These are phyloP conservation scores for Neuroterus valhalla DNA, from an alignment of 1,140 invertebrate species.

Conservation along the genomic window DNA sequence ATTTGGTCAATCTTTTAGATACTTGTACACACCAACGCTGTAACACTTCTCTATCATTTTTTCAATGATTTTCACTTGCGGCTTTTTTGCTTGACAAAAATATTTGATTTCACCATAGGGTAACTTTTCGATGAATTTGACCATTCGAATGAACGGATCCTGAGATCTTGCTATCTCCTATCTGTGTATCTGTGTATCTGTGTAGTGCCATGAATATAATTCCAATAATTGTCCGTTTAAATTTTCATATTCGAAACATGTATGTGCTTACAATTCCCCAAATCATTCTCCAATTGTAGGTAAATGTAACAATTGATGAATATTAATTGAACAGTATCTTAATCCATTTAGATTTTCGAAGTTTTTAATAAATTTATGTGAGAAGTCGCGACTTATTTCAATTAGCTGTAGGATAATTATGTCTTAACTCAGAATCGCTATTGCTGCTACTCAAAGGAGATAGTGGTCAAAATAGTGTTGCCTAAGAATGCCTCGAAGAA, in stretches of 20 bases:
- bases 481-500: slow-evolving; percentile 41
- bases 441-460: slow-evolving; percentile 30
- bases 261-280: slow-evolving; percentile 38
- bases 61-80: slow-evolving; percentile 8
- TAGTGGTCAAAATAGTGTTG: slow-evolving; percentile 45
- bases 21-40: too few relatives aligned
- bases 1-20: not conserved
- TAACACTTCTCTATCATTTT: not conserved
- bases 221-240: too few relatives aligned
- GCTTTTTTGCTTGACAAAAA: not conserved
- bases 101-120: not conserved
- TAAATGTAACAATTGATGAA: too few relatives aligned
- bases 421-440: slow-evolving; percentile 24
- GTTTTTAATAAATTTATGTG: slow-evolving; percentile 29
- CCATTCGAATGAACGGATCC: not conserved
- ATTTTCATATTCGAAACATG: slow-evolving; percentile 43
- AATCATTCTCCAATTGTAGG: slow-evolving; percentile 36
- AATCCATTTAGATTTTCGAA: slow-evolving; percentile 32
- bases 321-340: slow-evolving; percentile 24
- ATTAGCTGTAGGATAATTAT: slow-evolving; percentile 12
- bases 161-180: not conserved
- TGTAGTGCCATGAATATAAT: slow-evolving; percentile 33
- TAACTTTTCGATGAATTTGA: not conserved
- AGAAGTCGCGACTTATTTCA: not conserved
- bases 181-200: slow-evolving; percentile 37